Percentiles rank a stretch among this genome's conserved stretches.
These are phyloP conservation scores for Trissolcus japonicus DNA, from an alignment of 2,888 invertebrate species.

Conservation along the genomic window DNA sequence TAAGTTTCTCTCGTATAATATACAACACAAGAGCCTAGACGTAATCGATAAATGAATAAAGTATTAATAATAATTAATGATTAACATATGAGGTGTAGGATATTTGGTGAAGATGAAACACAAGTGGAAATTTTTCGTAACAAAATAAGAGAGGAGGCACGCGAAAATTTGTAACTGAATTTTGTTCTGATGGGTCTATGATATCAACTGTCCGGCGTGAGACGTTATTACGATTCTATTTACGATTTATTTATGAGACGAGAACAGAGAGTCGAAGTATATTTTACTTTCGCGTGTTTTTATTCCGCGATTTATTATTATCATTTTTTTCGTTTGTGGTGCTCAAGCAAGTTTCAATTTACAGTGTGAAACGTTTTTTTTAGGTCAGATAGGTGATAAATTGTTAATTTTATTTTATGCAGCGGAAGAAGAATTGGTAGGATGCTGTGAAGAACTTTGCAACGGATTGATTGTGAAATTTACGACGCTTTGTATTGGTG, in stretches of 20 bases:
- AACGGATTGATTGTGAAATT: slow-evolving; percentile 53
- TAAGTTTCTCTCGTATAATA: slow-evolving; percentile 65
- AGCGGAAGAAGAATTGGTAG: background rate
- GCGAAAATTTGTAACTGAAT: too few relatives aligned
- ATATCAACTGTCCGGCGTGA: slow-evolving; percentile 5
- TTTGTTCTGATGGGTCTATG: too few relatives aligned
- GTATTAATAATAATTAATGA: slow-evolving; percentile 64
- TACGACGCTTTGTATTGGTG: slow-evolving; percentile 48
- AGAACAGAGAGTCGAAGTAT: slow-evolving; percentile 6
- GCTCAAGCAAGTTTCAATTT: slow-evolving; percentile 24
- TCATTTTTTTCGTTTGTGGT: slow-evolving; percentile 31
- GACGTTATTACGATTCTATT: slow-evolving; percentile 10
- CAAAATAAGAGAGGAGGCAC: background rate
- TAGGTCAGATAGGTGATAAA: too few relatives aligned
- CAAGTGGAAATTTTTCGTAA: too few relatives aligned
- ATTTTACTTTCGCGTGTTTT: slow-evolving; percentile 24
- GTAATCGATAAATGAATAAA: slow-evolving; percentile 64
- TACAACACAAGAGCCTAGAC: slow-evolving; percentile 66
- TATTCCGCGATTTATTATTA: slow-evolving; percentile 12
- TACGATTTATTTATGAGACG: slow-evolving; percentile 23
- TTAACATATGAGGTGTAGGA: slow-evolving; percentile 58
- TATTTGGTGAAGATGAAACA: slow-evolving; percentile 46
- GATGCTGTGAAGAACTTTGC: slow-evolving; percentile 37
- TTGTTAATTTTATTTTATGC: slow-evolving; percentile 11
- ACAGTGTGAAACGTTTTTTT: background rate